A percentile compares a stretch with the other conserved stretches of the same genome.
Evolutionary conservation across 1,140 invertebrate species (phyloP).

Genomic region (Drosophila pruinosa): DNA sequence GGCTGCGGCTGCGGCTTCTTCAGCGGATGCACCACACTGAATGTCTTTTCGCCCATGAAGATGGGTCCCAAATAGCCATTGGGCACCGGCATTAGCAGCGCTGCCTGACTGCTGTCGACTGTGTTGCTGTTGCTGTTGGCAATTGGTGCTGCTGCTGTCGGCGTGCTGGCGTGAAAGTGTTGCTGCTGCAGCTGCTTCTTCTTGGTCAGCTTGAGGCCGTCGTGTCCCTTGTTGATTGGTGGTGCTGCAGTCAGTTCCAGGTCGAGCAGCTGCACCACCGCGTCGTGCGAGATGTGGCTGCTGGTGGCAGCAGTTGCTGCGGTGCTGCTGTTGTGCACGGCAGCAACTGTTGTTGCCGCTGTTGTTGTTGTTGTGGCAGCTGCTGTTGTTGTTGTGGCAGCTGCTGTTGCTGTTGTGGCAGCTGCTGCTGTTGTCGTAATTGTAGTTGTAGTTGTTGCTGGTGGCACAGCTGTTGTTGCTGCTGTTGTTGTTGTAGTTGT

Average conservation of each 20-base stretch:
- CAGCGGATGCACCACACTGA: conserved; percentile 58
- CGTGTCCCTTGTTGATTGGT: conserved; percentile 62
- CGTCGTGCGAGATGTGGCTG: background rate
- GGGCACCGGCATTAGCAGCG: conserved; percentile 44
- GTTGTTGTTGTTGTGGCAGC: conserved; percentile 18
- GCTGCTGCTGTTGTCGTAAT: background rate
- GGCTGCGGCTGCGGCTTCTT: conserved; percentile 47
- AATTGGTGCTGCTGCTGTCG: conserved; percentile 9
- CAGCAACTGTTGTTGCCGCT: conserved; percentile 1
- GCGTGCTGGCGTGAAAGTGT: conserved; percentile 38
- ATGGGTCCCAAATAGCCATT: conserved; percentile 77
- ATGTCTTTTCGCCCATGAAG: conserved; percentile 73
- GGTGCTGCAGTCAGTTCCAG: conserved; percentile 60
- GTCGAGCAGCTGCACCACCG: conserved; percentile 62
- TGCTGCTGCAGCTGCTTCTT: conserved; percentile 79
- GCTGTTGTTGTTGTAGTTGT: background rate
- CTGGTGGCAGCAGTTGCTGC: background rate
- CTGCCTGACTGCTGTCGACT: background rate
- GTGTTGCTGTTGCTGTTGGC: background rate
- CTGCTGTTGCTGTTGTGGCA: conserved; percentile 1
- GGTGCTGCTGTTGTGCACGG: background rate
- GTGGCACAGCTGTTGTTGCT: no score
- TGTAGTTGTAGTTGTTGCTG: background rate
- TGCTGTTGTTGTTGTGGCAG: conserved; percentile 14
- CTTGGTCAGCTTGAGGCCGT: conserved; percentile 68